Evolutionary conservation across 2,797 vertebrate genomes (phyloP), one percentile per base, ranked within the genome.

Genomic region (Meda fulgida): DNA sequence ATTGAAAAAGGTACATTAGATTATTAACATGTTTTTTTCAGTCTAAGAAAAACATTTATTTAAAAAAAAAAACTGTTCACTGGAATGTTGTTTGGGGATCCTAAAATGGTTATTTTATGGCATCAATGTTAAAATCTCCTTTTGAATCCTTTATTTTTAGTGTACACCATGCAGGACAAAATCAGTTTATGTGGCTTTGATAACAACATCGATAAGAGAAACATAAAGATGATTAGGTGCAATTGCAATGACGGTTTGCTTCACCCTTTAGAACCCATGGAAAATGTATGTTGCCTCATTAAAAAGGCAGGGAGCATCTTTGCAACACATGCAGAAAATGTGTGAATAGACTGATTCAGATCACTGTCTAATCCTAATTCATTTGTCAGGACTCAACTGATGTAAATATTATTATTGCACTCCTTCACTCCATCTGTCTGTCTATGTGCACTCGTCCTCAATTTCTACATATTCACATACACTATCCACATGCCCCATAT

Each of bases 401-500:
- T 84, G 67, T 84, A 84, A 84, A 84, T 72, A 78, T 84, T 78
- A 51, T 60, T 77, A 69, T 26, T 63, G 53, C 26, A 46, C 8
- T 34, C 63, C 16, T 76, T 53, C 26, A 58, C 14, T 21, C 23
- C 72, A 38, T 77, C 63, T 55, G 46, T 71, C 51, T 43, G 71
- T 63, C 26, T 76, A 53, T 63, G 53, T 43, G 19, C n/a, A 43
- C n/a, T 72, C 80, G 0, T 53, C 43, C 51, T 78, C 75, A 2
- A 46, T 81, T 46, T 46, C 71, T 63, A n/a, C 83, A 48, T 21
- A 79, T 55, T 79, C 70, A 79, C 65, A 86, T 83, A 82, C 38
- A 48, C 58, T 90, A 92, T 94, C 92, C 93, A 93, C 91, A 94
- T 95, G 93, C 91, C 91, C 93, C 79, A 91, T 92, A 91, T 23